phyloP scores from a whole-genome alignment of 2,113 vertebrate species.

The Brienomyrus brachyistius region DNA sequence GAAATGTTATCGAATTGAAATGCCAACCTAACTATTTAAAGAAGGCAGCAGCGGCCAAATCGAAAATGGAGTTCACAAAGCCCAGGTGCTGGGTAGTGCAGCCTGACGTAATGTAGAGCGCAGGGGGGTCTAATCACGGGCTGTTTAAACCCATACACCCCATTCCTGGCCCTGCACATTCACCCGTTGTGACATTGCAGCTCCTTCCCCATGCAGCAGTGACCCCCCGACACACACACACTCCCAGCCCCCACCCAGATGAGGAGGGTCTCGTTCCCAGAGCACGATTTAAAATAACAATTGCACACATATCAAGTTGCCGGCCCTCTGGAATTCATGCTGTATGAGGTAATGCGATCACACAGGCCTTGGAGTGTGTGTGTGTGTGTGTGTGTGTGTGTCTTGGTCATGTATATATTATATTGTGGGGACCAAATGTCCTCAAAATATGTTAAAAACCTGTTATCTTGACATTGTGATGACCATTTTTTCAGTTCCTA shows the following conservation, averaged over 20 bases:
- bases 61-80: not conserved
- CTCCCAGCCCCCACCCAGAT: conserved; percentile 30
- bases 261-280: conserved; percentile 55
- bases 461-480: not conserved
- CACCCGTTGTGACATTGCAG: conserved; percentile 7
- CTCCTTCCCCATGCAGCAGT: conserved; percentile 16
- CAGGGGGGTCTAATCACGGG: not conserved
- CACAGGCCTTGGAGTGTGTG: conserved; percentile 32
- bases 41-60: not conserved
- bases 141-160: not conserved
- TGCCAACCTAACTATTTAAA: not conserved
- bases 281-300: conserved; percentile 70
- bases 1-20: not conserved
- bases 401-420: not conserved
- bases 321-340: conserved; percentile 58
- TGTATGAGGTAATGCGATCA: conserved; percentile 66
- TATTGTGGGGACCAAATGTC: not conserved
- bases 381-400: not conserved
- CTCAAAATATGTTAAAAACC: not conserved
- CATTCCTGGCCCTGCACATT: not conserved
- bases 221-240: not conserved
- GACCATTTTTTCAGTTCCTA: not conserved
- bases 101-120: not conserved
- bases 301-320: conserved; percentile 62
- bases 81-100: not conserved